These are phyloP conservation scores for Cataglyphis rosenhaueri DNA, from an alignment of 2,888 invertebrate genomes.

Conservation along the genomic window DNA sequence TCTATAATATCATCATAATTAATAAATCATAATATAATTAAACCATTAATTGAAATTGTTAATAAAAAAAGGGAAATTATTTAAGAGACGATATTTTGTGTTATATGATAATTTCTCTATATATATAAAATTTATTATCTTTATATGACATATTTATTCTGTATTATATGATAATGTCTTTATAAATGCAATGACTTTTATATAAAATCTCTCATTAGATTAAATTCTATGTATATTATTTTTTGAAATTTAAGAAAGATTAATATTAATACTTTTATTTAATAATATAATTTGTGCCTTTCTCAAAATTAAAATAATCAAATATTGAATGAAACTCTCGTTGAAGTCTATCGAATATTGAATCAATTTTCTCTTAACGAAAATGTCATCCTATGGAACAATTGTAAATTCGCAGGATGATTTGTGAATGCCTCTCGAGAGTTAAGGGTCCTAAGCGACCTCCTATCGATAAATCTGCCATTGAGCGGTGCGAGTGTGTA, in stretches of 20 bases:
- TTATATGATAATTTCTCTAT: not conserved
- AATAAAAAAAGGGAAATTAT: conserved; percentile 33
- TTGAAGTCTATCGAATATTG: not conserved
- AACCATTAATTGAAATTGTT: conserved; percentile 30
- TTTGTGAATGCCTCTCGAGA: conserved; percentile 15
- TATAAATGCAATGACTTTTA: not conserved
- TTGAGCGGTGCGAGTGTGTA: conserved; percentile 20
- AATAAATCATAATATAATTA: conserved; percentile 31
- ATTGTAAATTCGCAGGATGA: conserved; percentile 20
- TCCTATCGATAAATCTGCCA: conserved; percentile 36
- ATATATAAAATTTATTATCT: not conserved
- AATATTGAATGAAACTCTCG: not conserved
- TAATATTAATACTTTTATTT: not conserved
- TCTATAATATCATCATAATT: not conserved
- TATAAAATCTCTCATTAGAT: not conserved
- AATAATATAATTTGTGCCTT: not conserved
- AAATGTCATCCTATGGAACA: not conserved
- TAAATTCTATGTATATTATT: not conserved
- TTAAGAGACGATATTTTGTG: not conserved
- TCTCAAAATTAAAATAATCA: not conserved
- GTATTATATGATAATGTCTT: too few relatives aligned
- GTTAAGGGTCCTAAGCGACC: conserved; percentile 23
- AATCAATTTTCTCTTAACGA: not conserved
- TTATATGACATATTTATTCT: not conserved
- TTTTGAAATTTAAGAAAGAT: conserved; percentile 7